phyloP scores from a whole-genome alignment of 2,797 vertebrate genomes.

The Sorex maritimensis region DNA sequence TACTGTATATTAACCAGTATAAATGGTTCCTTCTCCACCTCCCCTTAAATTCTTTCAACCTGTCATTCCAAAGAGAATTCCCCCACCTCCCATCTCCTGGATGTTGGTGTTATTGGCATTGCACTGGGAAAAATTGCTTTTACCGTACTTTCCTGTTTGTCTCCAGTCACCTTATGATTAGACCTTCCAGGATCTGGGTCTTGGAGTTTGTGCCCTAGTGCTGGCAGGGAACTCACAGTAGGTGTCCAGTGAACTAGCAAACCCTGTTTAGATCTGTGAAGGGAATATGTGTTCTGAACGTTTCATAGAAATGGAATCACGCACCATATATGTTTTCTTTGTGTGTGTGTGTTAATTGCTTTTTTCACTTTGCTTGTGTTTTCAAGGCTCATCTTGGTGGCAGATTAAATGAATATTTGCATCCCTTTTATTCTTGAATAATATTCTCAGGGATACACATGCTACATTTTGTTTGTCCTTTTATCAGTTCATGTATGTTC shows the following conservation, averaged over 20 bases:
- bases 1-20: neutral
- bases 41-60: neutral
- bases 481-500: neutral
- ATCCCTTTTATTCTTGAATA: slow-evolving; percentile 13
- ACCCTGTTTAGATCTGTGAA: neutral
- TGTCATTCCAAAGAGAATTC: slow-evolving; percentile 13
- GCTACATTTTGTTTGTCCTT: neutral
- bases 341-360: neutral
- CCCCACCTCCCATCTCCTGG: neutral
- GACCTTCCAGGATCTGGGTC: neutral
- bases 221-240: neutral
- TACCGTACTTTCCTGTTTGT: neutral
- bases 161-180: neutral
- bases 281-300: neutral
- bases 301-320: neutral
- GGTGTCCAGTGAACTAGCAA: neutral
- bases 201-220: neutral
- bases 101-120: neutral
- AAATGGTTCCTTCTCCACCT: neutral
- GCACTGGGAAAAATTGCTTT: neutral
- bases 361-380: slow-evolving; percentile 7
- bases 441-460: neutral
- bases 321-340: too few relatives aligned
- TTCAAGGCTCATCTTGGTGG: neutral
- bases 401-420: neutral